Evolutionary conservation across 2,797 vertebrate genomes (phyloP).

Genomic region (Bucorvus abyssinicus): DNA sequence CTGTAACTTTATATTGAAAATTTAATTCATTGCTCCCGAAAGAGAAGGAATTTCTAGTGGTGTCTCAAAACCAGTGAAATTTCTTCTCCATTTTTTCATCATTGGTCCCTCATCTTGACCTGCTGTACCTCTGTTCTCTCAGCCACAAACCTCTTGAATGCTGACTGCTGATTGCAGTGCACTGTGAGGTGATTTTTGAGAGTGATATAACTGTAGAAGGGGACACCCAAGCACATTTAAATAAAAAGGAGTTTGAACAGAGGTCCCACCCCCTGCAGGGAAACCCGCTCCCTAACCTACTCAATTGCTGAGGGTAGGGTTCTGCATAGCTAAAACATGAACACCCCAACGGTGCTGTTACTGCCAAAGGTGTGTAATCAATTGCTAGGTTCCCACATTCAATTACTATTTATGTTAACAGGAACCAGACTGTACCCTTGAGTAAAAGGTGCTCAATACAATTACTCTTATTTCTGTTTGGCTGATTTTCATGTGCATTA

Average conservation of each 20-base stretch:
- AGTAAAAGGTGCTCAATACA: constrained; percentile 38
- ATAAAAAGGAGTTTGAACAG: not conserved
- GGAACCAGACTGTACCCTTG: not conserved
- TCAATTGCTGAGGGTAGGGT: not conserved
- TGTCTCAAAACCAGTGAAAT: not conserved
- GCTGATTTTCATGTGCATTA: constrained; percentile 9
- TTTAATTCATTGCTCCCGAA: not conserved
- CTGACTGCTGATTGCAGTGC: not conserved
- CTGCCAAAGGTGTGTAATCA: not conserved
- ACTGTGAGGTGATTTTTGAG: not conserved
- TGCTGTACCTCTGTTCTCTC: not conserved
- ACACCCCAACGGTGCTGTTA: not conserved
- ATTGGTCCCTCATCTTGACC: not conserved
- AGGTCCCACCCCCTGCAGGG: not conserved
- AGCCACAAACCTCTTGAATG: not conserved
- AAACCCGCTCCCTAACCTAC: fast-evolving
- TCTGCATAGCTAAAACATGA: not conserved
- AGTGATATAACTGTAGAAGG: not conserved
- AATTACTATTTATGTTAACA: constrained; percentile 12
- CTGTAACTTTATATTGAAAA: not conserved
- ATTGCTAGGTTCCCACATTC: not conserved
- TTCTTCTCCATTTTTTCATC: not conserved
- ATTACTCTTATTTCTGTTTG: constrained; percentile 35
- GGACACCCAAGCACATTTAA: not conserved
- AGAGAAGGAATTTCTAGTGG: not conserved